These are phyloP conservation scores for Xanthorhoe spadicearia DNA, from an alignment of 2,888 invertebrate species.

Conservation along the genomic window DNA sequence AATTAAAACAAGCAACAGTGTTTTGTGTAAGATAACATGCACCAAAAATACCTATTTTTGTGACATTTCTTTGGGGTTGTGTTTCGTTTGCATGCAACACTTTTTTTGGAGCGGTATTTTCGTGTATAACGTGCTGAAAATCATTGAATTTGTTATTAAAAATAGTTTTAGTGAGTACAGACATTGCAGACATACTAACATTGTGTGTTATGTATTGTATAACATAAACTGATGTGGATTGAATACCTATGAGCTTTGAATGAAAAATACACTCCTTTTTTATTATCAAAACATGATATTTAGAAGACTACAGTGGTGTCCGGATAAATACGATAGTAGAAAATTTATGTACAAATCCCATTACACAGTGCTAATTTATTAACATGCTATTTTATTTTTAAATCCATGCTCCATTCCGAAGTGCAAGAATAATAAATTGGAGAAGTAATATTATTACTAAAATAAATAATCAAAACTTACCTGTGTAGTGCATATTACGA, in stretches of 20 bases:
- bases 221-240: not conserved
- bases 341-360: no score
- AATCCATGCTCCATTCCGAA: constrained; percentile 31
- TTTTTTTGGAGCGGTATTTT: constrained; percentile 78
- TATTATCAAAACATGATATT: no score
- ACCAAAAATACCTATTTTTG: constrained; percentile 72
- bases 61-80: constrained; percentile 75
- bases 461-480: constrained; percentile 69
- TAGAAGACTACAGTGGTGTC: no score
- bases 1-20: constrained; percentile 14
- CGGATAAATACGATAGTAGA: no score
- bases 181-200: constrained; percentile 2
- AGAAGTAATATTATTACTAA: no score
- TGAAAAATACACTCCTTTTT: no score
- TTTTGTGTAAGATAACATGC: constrained; percentile 43
- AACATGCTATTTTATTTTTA: constrained; percentile 7
- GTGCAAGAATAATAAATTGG: constrained; percentile 1
- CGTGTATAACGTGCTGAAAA: constrained; percentile 78
- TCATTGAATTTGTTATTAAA: constrained; percentile 36
- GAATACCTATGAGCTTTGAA: no score
- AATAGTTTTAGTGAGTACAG: not conserved
- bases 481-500: constrained; percentile 94
- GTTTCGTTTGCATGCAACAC: constrained; percentile 79
- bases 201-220: not conserved
- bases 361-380: no score